Evolutionary conservation across 1,140 invertebrate genomes (phyloP).

Genomic region (Bombus difficillimus): DNA sequence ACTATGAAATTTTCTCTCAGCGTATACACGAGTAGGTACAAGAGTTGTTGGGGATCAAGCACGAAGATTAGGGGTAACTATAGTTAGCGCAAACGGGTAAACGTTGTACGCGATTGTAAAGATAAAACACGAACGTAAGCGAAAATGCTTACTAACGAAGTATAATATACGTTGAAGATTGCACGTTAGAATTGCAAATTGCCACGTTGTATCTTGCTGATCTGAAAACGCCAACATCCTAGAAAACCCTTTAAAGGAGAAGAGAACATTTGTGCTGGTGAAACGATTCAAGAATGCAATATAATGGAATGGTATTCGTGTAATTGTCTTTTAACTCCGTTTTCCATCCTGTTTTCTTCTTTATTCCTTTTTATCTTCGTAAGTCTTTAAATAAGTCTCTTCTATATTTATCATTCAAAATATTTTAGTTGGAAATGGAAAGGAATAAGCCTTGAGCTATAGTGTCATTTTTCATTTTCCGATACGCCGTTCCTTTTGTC

Average conservation of each 20-base stretch:
- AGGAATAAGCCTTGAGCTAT: background rate
- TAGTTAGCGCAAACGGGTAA: background rate
- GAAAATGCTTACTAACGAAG: background rate
- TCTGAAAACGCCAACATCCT: background rate
- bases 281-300: background rate
- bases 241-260: background rate
- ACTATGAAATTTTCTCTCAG: background rate
- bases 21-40: background rate
- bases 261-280: no score
- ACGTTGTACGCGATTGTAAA: background rate
- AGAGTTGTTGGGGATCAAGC: background rate
- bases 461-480: background rate
- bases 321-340: no score
- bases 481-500: constrained; percentile 7
- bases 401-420: background rate
- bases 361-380: background rate
- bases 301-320: background rate
- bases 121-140: background rate
- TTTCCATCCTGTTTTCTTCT: background rate
- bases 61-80: background rate
- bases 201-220: background rate
- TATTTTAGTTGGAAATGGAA: background rate
- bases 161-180: background rate
- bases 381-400: background rate
- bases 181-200: constrained; percentile 28